phyloP scores from a whole-genome alignment of 2,797 vertebrate species.

The Taeniopygia guttata region DNA sequence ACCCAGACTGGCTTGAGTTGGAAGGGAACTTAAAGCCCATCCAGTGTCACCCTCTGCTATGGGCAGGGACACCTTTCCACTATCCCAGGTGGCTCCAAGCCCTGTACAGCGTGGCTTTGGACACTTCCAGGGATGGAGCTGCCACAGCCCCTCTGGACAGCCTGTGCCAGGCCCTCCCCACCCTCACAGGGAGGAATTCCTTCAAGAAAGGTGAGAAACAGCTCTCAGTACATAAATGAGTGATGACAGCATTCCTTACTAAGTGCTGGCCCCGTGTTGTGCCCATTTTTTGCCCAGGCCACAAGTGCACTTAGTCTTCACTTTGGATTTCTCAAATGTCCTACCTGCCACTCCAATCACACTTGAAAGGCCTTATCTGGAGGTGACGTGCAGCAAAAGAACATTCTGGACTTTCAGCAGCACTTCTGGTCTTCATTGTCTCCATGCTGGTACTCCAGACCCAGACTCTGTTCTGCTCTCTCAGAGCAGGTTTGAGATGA shows the following conservation, averaged over 20 bases:
- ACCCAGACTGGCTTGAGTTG: neutral
- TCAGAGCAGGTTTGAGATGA: accelerated
- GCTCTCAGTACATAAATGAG: neutral
- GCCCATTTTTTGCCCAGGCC: neutral
- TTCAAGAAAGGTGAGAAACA: neutral
- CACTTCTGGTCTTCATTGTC: accelerated
- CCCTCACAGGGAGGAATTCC: neutral
- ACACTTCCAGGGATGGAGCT: neutral
- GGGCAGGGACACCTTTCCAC: neutral
- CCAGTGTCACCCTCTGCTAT: neutral
- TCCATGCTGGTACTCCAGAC: neutral
- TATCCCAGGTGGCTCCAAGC: accelerated
- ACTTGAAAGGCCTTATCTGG: neutral
- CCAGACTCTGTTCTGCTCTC: neutral
- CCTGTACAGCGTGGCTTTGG: accelerated
- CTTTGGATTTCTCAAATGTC: neutral
- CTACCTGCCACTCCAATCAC: neutral
- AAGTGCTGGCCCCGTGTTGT: no score
- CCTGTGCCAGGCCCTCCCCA: neutral
- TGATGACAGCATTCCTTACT: neutral
- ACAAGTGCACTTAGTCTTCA: neutral
- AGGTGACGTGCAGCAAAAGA: neutral
- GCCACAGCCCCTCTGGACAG: neutral
- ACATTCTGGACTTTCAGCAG: neutral
- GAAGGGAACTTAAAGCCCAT: neutral